phyloP scores from a whole-genome alignment of 2,113 vertebrate species.

The Melanocharis versteri region DNA sequence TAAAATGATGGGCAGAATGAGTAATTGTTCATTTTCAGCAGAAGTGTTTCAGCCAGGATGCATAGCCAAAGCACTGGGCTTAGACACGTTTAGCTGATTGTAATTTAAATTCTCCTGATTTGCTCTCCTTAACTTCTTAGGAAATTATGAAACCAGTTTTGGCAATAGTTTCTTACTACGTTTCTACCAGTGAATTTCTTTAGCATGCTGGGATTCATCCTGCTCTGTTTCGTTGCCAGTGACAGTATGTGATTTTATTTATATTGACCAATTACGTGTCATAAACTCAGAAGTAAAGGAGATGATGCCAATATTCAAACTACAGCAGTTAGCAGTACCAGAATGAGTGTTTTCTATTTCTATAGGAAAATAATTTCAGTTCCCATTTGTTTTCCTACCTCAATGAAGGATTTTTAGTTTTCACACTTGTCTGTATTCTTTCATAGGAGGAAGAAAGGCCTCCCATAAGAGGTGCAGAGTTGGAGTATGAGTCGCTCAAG shows the following conservation, averaged over 20 bases:
- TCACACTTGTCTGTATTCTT: constrained; percentile 9
- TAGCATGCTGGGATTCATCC: background rate
- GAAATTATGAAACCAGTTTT: background rate
- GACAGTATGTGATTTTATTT: background rate
- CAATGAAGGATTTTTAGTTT: background rate
- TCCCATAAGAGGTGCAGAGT: constrained; percentile 88
- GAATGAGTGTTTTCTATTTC: background rate
- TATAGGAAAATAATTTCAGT: background rate
- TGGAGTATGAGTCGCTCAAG: constrained; percentile 98
- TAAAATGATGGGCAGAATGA: background rate
- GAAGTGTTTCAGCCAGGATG: background rate
- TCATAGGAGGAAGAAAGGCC: constrained; percentile 87
- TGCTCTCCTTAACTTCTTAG: background rate
- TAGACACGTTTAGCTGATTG: background rate
- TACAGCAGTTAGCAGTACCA: background rate
- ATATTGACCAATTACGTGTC: background rate
- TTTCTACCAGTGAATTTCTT: background rate
- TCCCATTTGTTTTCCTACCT: background rate
- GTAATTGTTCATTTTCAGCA: background rate
- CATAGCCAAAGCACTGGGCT: background rate
- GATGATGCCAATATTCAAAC: background rate
- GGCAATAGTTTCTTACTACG: background rate
- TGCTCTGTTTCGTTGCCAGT: background rate
- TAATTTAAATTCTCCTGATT: background rate
- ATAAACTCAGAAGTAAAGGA: background rate